Base-by-base conservation (phyloP, 1,140 invertebrate species). In the Drosophila sturtevanti region DNA sequence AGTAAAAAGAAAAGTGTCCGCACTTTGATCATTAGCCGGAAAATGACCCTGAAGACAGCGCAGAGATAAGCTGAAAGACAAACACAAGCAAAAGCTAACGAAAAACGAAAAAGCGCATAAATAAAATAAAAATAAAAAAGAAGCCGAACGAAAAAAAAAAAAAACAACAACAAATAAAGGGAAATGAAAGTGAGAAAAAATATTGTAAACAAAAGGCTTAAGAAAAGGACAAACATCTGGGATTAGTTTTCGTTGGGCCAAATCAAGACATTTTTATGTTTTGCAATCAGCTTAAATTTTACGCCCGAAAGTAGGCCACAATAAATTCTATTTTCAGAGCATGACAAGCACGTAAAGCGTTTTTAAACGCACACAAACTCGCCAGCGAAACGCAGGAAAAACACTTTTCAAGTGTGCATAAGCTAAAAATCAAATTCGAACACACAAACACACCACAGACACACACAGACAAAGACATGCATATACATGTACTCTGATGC, bases 21-120 rank as follows among this genome's bases (percentile, higher is more conserved):
- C 65, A 56, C 81, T 85, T 85, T 84, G 77, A 84, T 84, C 81
- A 84, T 84, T 84, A 84, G 62, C 65, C 77, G 66, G 60, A 72
- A 85, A 84, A 84, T 73, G 73, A 68, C 77, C 44, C 67, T 51
- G 77, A 69, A 73, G 37, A 65, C 51, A 63, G 58, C 12, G 62
- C 51, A 70, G 77, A 84, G 77, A 84, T 85, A 77, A 85, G 69
- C 79, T 56, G 62, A 63, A 21, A 58, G 38, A 63, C 65, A 60
- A 68, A 63, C 44, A 67, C 62, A 60, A 51, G 44, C 61, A 67
- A 68, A 60, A 31, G 31, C 41, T n/a, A 37, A 34, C 34, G 38
- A 59, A 58, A 38, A 52, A 69, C 24, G 24, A 24, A 24, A 24
- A 31, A 41, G 38, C 55, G 54, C 38, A 22, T 18, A 67, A 48